Evolutionary conservation across 2,797 vertebrate genomes (phyloP).

Genomic region (Pempheris klunzingeri): DNA sequence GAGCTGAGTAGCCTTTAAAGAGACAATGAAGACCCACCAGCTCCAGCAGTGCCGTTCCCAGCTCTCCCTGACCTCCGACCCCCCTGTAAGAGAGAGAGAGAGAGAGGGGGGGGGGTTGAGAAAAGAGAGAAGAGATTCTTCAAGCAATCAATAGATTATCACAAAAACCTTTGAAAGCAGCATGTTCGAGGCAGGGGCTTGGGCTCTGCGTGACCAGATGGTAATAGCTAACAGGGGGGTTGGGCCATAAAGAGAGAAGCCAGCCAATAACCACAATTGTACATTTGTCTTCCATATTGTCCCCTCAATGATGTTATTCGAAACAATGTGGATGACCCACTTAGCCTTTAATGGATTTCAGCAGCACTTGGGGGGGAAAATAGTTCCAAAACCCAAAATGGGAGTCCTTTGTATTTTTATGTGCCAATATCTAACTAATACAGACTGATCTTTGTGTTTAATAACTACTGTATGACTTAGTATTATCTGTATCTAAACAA

Average conservation of each 20-base stretch:
- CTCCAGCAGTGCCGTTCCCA: not conserved
- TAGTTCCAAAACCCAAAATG: conserved; percentile 8
- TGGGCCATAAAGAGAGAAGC: not conserved
- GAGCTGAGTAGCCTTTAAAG: conserved; percentile 5
- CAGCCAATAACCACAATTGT: not conserved
- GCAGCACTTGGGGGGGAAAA: conserved; percentile 28
- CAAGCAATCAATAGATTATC: conserved; percentile 10
- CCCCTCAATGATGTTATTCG: conserved; percentile 16
- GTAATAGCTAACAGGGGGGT: conserved; percentile 20
- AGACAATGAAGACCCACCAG: not conserved
- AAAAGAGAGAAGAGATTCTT: not conserved
- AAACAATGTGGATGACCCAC: conserved; percentile 13
- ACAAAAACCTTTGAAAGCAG: conserved; percentile 7
- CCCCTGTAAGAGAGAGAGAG: not conserved
- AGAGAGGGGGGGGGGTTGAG: no score
- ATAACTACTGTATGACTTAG: not conserved
- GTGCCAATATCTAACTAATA: not conserved
- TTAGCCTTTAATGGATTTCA: conserved; percentile 16
- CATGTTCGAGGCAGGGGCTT: not conserved
- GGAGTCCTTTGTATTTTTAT: not conserved
- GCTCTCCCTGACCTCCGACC: conserved; percentile 21
- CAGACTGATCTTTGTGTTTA: not conserved
- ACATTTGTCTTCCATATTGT: not conserved
- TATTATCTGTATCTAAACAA: not conserved
- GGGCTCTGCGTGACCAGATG: conserved; percentile 26